These are phyloP conservation scores for Labroides dimidiatus DNA, from an alignment of 2,797 vertebrate genomes.

Conservation along the genomic window DNA sequence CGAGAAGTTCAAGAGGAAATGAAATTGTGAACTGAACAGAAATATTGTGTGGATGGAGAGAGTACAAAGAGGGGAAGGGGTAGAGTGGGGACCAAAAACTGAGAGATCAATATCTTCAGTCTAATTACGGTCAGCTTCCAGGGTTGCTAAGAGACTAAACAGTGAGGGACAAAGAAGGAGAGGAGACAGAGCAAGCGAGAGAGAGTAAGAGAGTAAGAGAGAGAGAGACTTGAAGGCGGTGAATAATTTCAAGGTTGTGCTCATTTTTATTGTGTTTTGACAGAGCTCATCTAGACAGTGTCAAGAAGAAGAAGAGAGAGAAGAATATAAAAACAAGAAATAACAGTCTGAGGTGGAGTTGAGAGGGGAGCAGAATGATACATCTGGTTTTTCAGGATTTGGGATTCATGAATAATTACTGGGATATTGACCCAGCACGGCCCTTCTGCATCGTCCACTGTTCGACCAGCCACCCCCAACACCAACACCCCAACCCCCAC, in stretches of 20 bases:
- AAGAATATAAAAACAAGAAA: conserved; percentile 2
- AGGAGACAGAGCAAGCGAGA: not conserved
- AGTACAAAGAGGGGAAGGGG: not conserved
- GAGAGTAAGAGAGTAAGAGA: conserved; percentile 12
- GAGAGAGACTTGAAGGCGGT: conserved; percentile 10
- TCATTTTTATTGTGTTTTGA: conserved; percentile 37
- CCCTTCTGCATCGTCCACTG: conserved; percentile 3
- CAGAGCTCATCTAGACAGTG: conserved; percentile 1
- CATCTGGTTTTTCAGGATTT: conserved; percentile 29
- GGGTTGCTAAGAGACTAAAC: conserved; percentile 73
- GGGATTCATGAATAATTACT: conserved; percentile 62
- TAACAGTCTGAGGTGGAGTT: not conserved
- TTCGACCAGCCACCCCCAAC: not conserved
- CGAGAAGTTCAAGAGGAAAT: conserved; percentile 58
- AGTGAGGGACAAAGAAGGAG: conserved; percentile 13
- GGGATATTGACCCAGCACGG: conserved; percentile 47
- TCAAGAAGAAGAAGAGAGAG: too few species aligned
- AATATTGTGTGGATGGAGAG: conserved; percentile 17
- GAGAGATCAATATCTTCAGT: conserved; percentile 67
- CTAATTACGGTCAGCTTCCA: conserved; percentile 75
- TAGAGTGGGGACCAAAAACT: conserved; percentile 33
- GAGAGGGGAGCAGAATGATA: not conserved
- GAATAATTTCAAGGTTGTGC: conserved; percentile 37
- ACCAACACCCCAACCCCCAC: not conserved
- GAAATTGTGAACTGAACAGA: conserved; percentile 42